phyloP scores from a whole-genome alignment of 2,113 vertebrate genomes.

The Oryzias woworae region DNA sequence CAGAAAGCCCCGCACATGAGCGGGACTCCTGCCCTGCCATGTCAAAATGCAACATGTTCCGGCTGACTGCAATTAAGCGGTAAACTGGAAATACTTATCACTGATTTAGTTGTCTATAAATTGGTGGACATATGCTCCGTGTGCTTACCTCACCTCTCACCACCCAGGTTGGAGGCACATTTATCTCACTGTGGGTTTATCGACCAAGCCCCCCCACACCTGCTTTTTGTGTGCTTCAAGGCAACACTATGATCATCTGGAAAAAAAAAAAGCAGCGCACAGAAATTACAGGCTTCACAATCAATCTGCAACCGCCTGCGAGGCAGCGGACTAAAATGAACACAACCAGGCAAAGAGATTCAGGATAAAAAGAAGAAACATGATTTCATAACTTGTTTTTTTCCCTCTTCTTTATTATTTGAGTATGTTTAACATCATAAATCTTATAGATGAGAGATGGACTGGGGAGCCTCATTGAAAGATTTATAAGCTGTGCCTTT shows the following conservation, averaged over 20 bases:
- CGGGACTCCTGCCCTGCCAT: slow-evolving; percentile 39
- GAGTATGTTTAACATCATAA: slow-evolving; percentile 72
- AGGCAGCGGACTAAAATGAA: slow-evolving; percentile 43
- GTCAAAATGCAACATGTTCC: slow-evolving; percentile 72
- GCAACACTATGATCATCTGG: slow-evolving; percentile 50
- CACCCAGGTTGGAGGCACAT: slow-evolving; percentile 61
- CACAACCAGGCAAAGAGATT: slow-evolving; percentile 43
- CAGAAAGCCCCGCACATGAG: slow-evolving; percentile 37
- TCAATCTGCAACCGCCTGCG: slow-evolving; percentile 58
- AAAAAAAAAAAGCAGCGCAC: slow-evolving; percentile 36
- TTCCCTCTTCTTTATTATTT: slow-evolving; percentile 61
- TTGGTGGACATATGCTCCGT: slow-evolving; percentile 69
- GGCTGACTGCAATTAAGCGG: slow-evolving; percentile 77
- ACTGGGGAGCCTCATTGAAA: slow-evolving; percentile 63
- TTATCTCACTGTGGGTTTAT: slow-evolving; percentile 54
- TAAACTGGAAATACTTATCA: slow-evolving; percentile 79
- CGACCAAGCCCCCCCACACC: slow-evolving; percentile 47
- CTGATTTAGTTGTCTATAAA: slow-evolving; percentile 74
- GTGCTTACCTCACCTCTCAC: slow-evolving; percentile 66
- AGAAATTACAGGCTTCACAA: slow-evolving; percentile 50
- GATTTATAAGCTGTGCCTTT: slow-evolving; percentile 74
- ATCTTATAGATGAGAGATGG: slow-evolving; percentile 67
- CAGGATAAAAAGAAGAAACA: slow-evolving; percentile 38
- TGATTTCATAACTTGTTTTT: slow-evolving; percentile 58
- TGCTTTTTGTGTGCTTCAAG: slow-evolving; percentile 38